Conservation (phyloP, 2,113 vertebrate genomes). For the Campylomormyrus numenius region DNA sequence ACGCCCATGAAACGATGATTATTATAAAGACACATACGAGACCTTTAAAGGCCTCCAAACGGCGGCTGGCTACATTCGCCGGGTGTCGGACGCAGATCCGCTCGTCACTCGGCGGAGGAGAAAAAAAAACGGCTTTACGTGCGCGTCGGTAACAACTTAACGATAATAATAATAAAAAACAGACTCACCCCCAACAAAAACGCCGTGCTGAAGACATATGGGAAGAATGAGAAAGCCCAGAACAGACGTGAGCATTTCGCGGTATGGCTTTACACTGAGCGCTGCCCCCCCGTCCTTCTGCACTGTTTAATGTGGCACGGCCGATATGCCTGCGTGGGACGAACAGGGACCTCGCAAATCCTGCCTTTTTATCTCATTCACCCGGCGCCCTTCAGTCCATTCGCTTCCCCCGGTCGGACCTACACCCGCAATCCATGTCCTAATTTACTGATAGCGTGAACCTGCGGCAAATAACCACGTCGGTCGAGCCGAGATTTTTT, state of each 20-base stretch:
- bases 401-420: conserved; percentile 19
- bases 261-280: conserved; percentile 21
- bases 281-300: conserved; percentile 36
- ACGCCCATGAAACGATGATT: neutral
- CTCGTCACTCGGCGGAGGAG: neutral
- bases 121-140: neutral
- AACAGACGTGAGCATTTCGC: conserved; percentile 56
- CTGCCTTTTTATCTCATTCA: conserved; percentile 49
- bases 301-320: conserved; percentile 26
- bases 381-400: conserved; percentile 28
- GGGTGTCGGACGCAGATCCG: neutral
- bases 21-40: neutral
- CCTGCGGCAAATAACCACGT: conserved; percentile 35
- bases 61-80: neutral
- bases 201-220: conserved; percentile 47
- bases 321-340: conserved; percentile 19
- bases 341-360: conserved; percentile 25
- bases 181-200: conserved; percentile 52
- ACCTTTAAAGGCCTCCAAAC: neutral
- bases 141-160: neutral
- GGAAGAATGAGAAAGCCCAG: conserved; percentile 50
- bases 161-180: neutral
- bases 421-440: conserved; percentile 45
- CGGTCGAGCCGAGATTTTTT: conserved; percentile 33
- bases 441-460: conserved; percentile 40